Percentiles rank a stretch among this genome's conserved stretches.
Conservation (phyloP, 2,888 invertebrate species). For the Xestia ashworthii region DNA sequence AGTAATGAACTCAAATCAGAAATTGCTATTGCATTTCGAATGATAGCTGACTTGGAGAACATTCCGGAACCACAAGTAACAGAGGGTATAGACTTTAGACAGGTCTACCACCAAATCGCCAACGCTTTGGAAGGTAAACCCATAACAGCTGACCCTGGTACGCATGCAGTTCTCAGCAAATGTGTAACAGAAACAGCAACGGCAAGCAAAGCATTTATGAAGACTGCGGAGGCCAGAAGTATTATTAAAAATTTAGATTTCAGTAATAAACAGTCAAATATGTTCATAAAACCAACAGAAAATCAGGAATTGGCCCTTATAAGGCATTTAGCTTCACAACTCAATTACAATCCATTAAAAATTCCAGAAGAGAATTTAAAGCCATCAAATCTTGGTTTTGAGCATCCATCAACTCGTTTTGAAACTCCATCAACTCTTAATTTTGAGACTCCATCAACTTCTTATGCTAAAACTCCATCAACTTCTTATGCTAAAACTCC, state of each 20-base stretch:
- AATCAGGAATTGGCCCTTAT: slow-evolving; percentile 73
- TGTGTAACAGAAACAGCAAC: slow-evolving; percentile 79
- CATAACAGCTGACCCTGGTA: slow-evolving; percentile 70
- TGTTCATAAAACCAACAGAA: slow-evolving; percentile 71
- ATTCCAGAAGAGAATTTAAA: slow-evolving; percentile 71
- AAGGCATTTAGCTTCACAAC: slow-evolving; percentile 74
- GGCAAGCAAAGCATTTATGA: slow-evolving; percentile 78
- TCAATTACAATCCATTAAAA: slow-evolving; percentile 81
- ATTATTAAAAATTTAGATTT: slow-evolving; percentile 72
- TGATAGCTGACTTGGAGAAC: slow-evolving; percentile 83
- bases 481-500: background rate
- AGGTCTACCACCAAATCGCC: slow-evolving; percentile 80
- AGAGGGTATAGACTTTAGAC: slow-evolving; percentile 79
- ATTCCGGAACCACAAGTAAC: slow-evolving; percentile 73
- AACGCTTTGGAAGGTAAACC: slow-evolving; percentile 85
- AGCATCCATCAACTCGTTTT: no score
- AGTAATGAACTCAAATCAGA: slow-evolving; percentile 80
- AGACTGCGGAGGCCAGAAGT: slow-evolving; percentile 63
- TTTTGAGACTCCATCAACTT: background rate
- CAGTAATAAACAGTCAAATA: slow-evolving; percentile 67
- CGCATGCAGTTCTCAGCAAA: slow-evolving; percentile 70
- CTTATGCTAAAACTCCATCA: background rate
- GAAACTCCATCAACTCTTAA: background rate
- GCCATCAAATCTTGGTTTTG: background rate
- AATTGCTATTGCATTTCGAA: slow-evolving; percentile 77